phyloP scores from a whole-genome alignment of 1,140 invertebrate genomes.

The Penaeus indicus region DNA sequence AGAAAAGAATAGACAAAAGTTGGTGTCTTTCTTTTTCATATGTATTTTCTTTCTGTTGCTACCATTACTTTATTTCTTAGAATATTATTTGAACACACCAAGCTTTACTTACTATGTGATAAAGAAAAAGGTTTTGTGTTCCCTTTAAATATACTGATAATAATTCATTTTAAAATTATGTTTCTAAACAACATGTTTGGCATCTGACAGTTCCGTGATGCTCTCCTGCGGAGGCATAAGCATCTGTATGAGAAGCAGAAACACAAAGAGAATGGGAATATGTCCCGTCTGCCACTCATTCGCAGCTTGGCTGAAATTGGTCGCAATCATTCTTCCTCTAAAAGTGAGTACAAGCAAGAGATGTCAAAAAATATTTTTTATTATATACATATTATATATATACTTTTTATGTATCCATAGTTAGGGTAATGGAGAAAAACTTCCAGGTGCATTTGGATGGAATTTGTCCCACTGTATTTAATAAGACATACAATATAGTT shows the following conservation, averaged over 20 bases:
- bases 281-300: slow-evolving; percentile 92
- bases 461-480: slow-evolving; percentile 5
- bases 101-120: too few species aligned
- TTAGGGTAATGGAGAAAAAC: background rate
- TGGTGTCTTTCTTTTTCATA: too few species aligned
- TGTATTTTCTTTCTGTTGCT: too few species aligned
- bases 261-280: slow-evolving; percentile 79
- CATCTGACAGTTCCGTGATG: slow-evolving; percentile 79
- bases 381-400: background rate
- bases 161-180: too few species aligned
- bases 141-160: too few species aligned
- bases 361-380: background rate
- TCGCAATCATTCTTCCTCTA: slow-evolving; percentile 93
- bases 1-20: too few species aligned
- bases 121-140: too few species aligned
- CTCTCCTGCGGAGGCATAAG: slow-evolving; percentile 89
- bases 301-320: slow-evolving; percentile 97
- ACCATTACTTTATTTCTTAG: too few species aligned
- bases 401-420: background rate
- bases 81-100: too few species aligned
- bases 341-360: slow-evolving; percentile 82
- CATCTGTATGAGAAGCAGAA: slow-evolving; percentile 88
- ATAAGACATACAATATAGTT: slow-evolving; percentile 18
- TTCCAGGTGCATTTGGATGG: background rate
- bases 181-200: too few species aligned